Base-by-base conservation (phyloP, 2,113 vertebrate species). In the Aegithalos caudatus region DNA sequence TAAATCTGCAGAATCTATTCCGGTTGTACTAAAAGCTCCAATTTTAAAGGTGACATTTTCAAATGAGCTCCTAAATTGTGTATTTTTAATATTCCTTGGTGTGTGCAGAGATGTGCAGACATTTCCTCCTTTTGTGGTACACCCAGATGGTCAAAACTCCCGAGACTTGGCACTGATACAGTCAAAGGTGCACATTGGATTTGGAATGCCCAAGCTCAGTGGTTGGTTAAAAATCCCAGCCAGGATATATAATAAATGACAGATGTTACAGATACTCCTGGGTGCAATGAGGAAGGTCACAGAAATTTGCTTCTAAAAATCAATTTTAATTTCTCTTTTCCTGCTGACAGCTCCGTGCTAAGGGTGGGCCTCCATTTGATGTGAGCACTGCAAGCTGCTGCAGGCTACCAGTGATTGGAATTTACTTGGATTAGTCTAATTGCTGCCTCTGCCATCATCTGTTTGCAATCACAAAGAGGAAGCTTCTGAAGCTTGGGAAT, bases 401-500 rank as follows among this genome's bases (percentile, higher is more conserved):
- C 88, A 96, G 94, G 93, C 95, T 93, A 95, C 95, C 40, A 37
- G 92, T 90, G 88, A 77, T 95, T 94, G 93, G 94, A 95, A 95
- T 96, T 96, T 66, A 74, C 95, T 96, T 90, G 72, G 81, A 70
- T 95, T 90, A 71, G 56, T n/a, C 86, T 96, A 96, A 93, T 96
- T 96, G 88, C 86, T 37, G 47, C 42, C 79, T 95, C 92, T 88
- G 33, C 90, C 85, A 71, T 97, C 96, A 97, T 97, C 94, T 96
- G 95, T 93, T 96, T 96, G 94, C 93, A 96, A 96, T 97, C 95
- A 96, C 64, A 67, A 82, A 94, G 88, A 96, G 94, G 93, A 95
- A 96, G 90, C 94, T 95, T 95, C 95, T 92, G 88, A 93, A 95
- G 85, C 96, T 90, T 95, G 90, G 94, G 94, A 97, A 96, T 80